Evolutionary conservation across 1,140 invertebrate species (phyloP).

Genomic region (Drosophila mayri): DNA sequence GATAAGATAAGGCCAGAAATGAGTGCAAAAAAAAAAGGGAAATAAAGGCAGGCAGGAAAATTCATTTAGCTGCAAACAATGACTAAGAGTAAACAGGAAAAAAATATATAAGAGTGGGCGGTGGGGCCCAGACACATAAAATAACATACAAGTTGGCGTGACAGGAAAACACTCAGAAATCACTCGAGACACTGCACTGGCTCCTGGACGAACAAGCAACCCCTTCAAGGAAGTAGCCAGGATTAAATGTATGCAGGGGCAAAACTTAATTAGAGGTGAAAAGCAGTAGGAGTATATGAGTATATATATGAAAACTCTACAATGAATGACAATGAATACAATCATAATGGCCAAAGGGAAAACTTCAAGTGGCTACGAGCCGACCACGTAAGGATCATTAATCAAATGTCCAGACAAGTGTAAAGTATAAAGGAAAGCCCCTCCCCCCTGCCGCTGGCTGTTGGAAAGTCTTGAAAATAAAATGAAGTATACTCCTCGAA

Average conservation of each 20-base stretch:
- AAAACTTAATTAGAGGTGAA: slow-evolving; percentile 48
- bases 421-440: slow-evolving; percentile 66
- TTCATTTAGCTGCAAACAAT: slow-evolving; percentile 31
- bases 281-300: neutral
- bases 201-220: slow-evolving; percentile 32
- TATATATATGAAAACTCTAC: slow-evolving; percentile 28
- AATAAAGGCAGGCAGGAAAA: slow-evolving; percentile 5
- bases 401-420: slow-evolving; percentile 83
- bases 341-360: slow-evolving; percentile 59
- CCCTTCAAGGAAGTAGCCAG: slow-evolving; percentile 37
- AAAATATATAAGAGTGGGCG: slow-evolving; percentile 3
- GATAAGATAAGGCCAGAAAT: slow-evolving; percentile 35
- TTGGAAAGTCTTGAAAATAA: slow-evolving; percentile 49
- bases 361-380: slow-evolving; percentile 42
- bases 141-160: slow-evolving; percentile 49
- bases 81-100: slow-evolving; percentile 38
- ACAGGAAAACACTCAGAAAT: slow-evolving; percentile 54
- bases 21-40: slow-evolving; percentile 17
- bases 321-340: slow-evolving; percentile 68
- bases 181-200: slow-evolving; percentile 48
- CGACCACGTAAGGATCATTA: slow-evolving; percentile 78
- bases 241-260: slow-evolving; percentile 33
- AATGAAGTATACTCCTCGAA: slow-evolving; percentile 43
- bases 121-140: slow-evolving; percentile 37
- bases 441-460: slow-evolving; percentile 1